Percentiles rank a stretch among this genome's conserved stretches.
Evolutionary conservation across 2,113 vertebrate species (phyloP).

Genomic region (Rhynchomys soricoides): DNA sequence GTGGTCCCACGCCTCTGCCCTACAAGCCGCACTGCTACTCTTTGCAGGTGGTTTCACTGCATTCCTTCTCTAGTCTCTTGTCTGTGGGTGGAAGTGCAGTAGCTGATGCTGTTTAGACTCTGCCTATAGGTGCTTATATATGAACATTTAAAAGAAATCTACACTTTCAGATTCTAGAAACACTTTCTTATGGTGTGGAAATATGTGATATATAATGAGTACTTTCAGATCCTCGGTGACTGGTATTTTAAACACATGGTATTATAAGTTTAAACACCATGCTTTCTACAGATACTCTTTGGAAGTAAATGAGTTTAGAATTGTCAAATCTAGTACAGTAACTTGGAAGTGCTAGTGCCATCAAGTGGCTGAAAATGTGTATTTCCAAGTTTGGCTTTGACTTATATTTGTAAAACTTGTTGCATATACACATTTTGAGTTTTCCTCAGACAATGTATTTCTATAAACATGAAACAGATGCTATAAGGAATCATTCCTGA

Average conservation of each 20-base stretch:
- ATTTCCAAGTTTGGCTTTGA: conserved; percentile 25
- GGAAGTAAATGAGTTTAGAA: background rate
- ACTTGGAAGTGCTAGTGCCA: conserved; percentile 59
- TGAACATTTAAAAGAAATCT: background rate
- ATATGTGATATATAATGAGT: background rate
- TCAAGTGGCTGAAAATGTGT: conserved; percentile 54
- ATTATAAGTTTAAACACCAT: background rate
- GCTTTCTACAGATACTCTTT: conserved; percentile 5
- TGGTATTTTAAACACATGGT: conserved; percentile 2
- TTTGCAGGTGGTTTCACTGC: background rate
- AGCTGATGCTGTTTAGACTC: background rate
- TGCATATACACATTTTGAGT: background rate
- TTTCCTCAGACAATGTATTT: conserved; percentile 16
- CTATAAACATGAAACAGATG: background rate
- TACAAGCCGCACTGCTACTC: no score
- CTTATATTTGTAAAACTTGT: conserved; percentile 15
- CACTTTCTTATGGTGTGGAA: background rate
- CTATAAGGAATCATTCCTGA: conserved; percentile 5
- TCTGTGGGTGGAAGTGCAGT: background rate
- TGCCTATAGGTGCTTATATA: background rate
- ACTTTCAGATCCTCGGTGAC: background rate
- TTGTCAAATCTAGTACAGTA: background rate
- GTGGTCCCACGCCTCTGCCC: fast-evolving
- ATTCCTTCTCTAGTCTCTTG: background rate
- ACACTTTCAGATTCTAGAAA: conserved; percentile 26